A percentile compares a stretch with the other conserved stretches of the same genome.
Evolutionary conservation across 2,113 vertebrate species (phyloP).

Genomic region (Takifugu flavidus): DNA sequence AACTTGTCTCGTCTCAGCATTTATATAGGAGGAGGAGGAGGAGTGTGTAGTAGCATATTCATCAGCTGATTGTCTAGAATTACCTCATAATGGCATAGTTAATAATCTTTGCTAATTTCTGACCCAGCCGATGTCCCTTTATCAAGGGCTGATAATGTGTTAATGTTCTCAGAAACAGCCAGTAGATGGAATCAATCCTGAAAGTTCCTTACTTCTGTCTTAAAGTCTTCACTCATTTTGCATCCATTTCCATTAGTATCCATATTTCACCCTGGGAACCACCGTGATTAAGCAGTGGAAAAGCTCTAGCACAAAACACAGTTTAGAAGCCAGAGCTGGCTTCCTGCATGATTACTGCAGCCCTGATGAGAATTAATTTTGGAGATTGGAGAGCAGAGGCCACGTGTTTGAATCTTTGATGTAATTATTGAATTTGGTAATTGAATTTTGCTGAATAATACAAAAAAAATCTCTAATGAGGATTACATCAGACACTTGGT

Average conservation of each 20-base stretch:
- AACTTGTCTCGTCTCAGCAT: conserved; percentile 7
- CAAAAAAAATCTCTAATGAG: conserved; percentile 17
- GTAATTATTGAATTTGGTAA: conserved; percentile 32
- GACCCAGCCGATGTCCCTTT: no score
- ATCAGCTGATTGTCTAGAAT: neutral
- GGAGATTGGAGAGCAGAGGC: conserved; percentile 32
- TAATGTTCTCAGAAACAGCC: no score
- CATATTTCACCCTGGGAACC: conserved; percentile 54
- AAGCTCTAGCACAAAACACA: conserved; percentile 56
- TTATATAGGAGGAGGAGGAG: neutral
- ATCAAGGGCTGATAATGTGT: no score
- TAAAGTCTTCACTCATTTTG: neutral
- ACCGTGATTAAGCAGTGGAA: conserved; percentile 61
- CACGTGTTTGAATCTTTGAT: conserved; percentile 35
- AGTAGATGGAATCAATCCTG: neutral
- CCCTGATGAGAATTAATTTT: conserved; percentile 57
- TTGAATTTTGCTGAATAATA: conserved; percentile 43
- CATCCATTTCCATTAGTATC: conserved; percentile 61
- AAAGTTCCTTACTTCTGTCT: conserved; percentile 21
- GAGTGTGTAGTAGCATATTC: neutral
- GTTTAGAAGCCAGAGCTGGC: conserved; percentile 59
- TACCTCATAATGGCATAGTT: neutral
- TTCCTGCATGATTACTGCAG: conserved; percentile 54
- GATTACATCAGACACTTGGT: no score
- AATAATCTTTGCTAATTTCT: no score